Conservation (phyloP, 2,113 vertebrate species). For the Podarcis raffonei region DNA sequence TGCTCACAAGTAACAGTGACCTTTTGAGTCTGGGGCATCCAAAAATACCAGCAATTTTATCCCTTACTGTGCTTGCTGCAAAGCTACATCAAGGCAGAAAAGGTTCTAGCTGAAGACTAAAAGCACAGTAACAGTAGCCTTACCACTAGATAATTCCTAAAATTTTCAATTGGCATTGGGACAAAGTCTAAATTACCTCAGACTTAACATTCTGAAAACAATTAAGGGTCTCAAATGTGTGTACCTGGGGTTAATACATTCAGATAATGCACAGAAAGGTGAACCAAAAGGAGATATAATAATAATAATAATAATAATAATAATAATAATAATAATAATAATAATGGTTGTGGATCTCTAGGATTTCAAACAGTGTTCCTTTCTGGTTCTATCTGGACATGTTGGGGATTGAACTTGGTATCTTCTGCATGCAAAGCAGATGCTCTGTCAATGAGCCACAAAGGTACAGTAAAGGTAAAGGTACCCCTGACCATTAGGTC, state of each 20-base stretch:
- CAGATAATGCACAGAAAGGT: not conserved
- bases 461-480: too few relatives aligned
- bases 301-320: too few relatives aligned
- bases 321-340: too few relatives aligned
- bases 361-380: too few relatives aligned
- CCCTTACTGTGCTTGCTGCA: not conserved
- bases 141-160: not conserved
- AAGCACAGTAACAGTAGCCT: not conserved
- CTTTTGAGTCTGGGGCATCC: not conserved
- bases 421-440: too few relatives aligned
- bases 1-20: slow-evolving; percentile 5
- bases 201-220: not conserved
- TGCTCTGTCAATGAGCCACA: too few relatives aligned
- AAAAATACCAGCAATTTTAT: not conserved
- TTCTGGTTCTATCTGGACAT: too few relatives aligned
- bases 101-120: not conserved
- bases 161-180: not conserved
- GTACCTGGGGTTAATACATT: not conserved
- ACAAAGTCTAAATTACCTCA: not conserved
- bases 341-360: too few relatives aligned
- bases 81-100: not conserved
- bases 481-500: too few relatives aligned
- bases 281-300: not conserved
- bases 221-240: not conserved
- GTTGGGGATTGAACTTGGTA: too few relatives aligned